Evolutionary conservation across 1,140 invertebrate genomes (phyloP).

Genomic region (Drosophila sp.): DNA sequence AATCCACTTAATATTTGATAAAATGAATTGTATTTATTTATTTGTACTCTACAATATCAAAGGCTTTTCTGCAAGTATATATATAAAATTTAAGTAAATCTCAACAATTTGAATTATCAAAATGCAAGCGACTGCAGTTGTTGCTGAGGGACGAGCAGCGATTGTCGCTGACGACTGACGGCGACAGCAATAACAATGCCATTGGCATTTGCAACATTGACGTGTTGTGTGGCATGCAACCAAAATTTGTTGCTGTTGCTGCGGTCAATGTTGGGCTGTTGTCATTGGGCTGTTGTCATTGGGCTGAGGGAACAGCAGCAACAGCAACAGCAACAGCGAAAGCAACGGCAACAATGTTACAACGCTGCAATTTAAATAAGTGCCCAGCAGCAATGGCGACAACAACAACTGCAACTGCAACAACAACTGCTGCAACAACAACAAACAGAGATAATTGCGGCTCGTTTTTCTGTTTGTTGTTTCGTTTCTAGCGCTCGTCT

Average conservation of each 20-base stretch:
- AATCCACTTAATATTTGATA: too few relatives aligned
- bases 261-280: slow-evolving; percentile 27
- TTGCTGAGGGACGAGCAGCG: slow-evolving; percentile 9
- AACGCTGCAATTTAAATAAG: slow-evolving; percentile 74
- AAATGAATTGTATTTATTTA: too few relatives aligned
- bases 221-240: slow-evolving; percentile 70
- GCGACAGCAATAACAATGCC: slow-evolving; percentile 12
- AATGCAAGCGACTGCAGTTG: neutral
- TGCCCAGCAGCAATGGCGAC: slow-evolving; percentile 51
- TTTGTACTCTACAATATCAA: too few relatives aligned
- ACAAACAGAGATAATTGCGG: slow-evolving; percentile 60
- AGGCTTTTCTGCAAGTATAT: too few relatives aligned
- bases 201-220: slow-evolving; percentile 36
- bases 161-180: slow-evolving; percentile 14
- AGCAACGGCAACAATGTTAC: slow-evolving; percentile 54
- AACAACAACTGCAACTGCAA: slow-evolving; percentile 35
- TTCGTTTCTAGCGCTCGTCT: slow-evolving; percentile 60
- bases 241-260: slow-evolving; percentile 16
- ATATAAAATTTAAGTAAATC: too few relatives aligned
- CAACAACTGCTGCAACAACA: slow-evolving; percentile 29
- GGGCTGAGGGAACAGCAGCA: slow-evolving; percentile 20
- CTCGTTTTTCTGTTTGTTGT: slow-evolving; percentile 56
- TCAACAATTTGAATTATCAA: neutral
- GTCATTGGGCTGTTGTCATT: slow-evolving; percentile 39
- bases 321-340: neutral